A percentile compares a stretch with the other conserved stretches of the same genome.
phyloP scores from a whole-genome alignment of 2,888 invertebrate species.

The Noctua pronuba region DNA sequence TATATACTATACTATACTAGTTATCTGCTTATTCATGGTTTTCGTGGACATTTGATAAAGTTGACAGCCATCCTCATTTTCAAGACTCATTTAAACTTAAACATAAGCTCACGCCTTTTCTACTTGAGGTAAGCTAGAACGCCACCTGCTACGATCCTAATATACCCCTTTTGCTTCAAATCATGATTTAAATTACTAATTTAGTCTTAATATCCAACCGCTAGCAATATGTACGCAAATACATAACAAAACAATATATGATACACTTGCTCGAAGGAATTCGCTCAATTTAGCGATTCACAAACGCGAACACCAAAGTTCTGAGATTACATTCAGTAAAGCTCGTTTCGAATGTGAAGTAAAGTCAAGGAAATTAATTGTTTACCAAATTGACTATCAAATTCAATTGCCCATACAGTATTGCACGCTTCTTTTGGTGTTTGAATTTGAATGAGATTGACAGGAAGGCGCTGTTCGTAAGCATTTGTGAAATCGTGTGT shows the following conservation, averaged over 20 bases:
- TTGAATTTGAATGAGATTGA: background rate
- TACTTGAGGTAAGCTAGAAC: background rate
- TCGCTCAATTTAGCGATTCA: conserved; percentile 50
- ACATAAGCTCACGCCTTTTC: background rate
- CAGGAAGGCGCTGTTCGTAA: background rate
- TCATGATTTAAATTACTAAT: conserved; percentile 9
- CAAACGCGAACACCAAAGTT: conserved; percentile 45
- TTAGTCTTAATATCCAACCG: background rate
- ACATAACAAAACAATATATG: conserved; percentile 43
- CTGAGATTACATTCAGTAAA: conserved; percentile 54
- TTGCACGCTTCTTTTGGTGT: background rate
- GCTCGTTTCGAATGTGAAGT: conserved; percentile 51
- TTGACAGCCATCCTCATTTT: background rate
- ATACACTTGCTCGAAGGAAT: conserved; percentile 51
- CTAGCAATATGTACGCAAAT: background rate
- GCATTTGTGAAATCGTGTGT: background rate
- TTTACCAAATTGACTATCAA: conserved; percentile 1
- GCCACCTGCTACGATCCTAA: background rate
- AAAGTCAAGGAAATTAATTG: conserved; percentile 11
- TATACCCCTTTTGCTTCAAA: background rate
- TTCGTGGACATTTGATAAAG: background rate
- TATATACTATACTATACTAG: no score
- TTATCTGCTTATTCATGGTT: background rate
- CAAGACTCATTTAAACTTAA: background rate
- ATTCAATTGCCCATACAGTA: background rate